These are phyloP conservation scores for Gallinago undulata DNA, from an alignment of 2,113 vertebrate species.

Conservation along the genomic window DNA sequence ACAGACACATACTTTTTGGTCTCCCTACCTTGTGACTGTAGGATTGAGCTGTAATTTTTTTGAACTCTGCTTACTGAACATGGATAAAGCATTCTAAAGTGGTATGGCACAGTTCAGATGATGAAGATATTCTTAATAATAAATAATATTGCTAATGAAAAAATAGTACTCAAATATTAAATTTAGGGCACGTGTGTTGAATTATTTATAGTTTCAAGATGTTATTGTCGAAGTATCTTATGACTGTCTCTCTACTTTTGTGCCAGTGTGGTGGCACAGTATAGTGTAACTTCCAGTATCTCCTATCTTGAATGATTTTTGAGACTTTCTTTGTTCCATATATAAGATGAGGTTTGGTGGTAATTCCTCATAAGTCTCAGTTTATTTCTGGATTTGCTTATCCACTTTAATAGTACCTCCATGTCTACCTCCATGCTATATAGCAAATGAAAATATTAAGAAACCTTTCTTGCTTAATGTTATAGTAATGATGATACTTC, in stretches of 20 bases:
- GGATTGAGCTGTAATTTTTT: not conserved
- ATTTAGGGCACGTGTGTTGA: not conserved
- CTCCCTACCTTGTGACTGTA: not conserved
- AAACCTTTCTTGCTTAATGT: not conserved
- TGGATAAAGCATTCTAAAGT: not conserved
- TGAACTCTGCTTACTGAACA: not conserved
- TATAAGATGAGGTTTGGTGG: not conserved
- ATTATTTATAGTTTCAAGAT: not conserved
- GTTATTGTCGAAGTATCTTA: not conserved
- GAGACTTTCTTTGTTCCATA: not conserved
- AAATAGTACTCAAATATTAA: not conserved
- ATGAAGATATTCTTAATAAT: not conserved
- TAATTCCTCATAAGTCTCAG: not conserved
- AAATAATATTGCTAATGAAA: not conserved
- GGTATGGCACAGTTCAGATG: not conserved
- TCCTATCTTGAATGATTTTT: not conserved
- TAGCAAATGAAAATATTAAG: not conserved
- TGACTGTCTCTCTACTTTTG: not conserved
- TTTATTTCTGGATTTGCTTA: not conserved
- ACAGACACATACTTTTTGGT: not conserved
- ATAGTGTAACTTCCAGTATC: not conserved
- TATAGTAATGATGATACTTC: not conserved
- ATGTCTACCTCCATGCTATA: not conserved
- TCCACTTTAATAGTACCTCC: not conserved
- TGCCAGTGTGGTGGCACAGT: not conserved